Evolutionary conservation across 1,140 invertebrate genomes (phyloP).

Genomic region (Scaptomyza hsui): DNA sequence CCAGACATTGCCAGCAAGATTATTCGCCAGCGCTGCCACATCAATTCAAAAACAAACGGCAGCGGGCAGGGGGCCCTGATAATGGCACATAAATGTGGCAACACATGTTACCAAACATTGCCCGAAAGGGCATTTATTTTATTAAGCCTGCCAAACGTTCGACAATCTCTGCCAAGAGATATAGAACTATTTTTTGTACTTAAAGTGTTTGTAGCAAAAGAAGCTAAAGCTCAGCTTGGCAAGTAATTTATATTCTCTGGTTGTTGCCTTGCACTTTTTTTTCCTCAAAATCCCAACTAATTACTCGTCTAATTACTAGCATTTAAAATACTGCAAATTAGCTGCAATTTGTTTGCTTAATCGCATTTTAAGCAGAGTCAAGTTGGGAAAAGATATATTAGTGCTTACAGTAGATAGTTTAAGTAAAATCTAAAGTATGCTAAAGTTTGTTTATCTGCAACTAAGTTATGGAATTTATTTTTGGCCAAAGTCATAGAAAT

Average conservation of each 20-base stretch:
- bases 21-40: conserved; percentile 9
- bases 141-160: conserved; percentile 1
- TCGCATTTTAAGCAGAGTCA: conserved; percentile 59
- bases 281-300: conserved; percentile 65
- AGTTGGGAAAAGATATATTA: conserved; percentile 1
- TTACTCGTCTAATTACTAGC: conserved; percentile 75
- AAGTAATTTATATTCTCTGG: conserved; percentile 46
- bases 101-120: conserved; percentile 65
- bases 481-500: conserved; percentile 32
- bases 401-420: neutral
- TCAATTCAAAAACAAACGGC: conserved; percentile 7
- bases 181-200: neutral
- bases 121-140: conserved; percentile 10
- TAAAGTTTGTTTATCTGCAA: conserved; percentile 14
- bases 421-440: too few relatives aligned
- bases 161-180: neutral
- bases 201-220: neutral
- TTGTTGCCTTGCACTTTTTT: conserved; percentile 40
- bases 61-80: conserved; percentile 2
- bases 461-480: conserved; percentile 22
- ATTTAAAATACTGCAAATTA: conserved; percentile 64
- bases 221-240: neutral
- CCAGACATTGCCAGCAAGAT: conserved; percentile 37
- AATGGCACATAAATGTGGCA: conserved; percentile 46
- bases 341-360: conserved; percentile 70